Base-by-base conservation (phyloP, 2,888 invertebrate genomes). In the Hemaris fuciformis region DNA sequence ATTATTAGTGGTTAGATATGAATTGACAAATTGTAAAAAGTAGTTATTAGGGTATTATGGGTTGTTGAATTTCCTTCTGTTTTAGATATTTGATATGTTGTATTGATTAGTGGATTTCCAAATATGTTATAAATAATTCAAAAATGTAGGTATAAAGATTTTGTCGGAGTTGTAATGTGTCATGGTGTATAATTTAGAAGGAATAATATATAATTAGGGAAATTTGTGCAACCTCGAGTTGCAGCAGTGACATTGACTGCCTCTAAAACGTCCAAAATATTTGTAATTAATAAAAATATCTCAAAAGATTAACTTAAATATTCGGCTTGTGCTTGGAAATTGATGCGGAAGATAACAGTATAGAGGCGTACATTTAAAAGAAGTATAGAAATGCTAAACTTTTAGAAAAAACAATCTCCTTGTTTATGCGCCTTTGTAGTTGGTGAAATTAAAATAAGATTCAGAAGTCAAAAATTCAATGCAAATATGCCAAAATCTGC, bases 191-290 rank as follows among this genome's bases (percentile, higher is more conserved):
- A 2, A n/a, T 20, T 1, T 38, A 38, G 18, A 18, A 27, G 18
- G 27, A 8, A 23, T 18, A 18, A 3, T 46, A n/a, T 4, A n/a
- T 27, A 8, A 48, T 2, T 25, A 1, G 15, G 15, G 27, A n/a
- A 23, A 53, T 1, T 31, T 15, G 18, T 27, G 25, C 53, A 27
- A 27, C 10, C 1, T 8, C 15, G 18, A 31, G 53, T 53, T 18
- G 27, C 8, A 31, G 34, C n/a, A 38, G 4, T n/a, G 25, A 20
- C 31, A 53, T 22, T 23, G 45, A 53, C 53, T 53, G 53, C 53
- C 53, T 53, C 31, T 10, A 53, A 53, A 53, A 53, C 53, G 53
- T 53, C 53, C 31, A 31, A 53, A n/a, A 31, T 53, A 31, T 48
- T 48, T 27, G 53, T 60, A 18, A 53, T 31, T 53, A 27, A 27